Evolutionary conservation across 2,888 invertebrate genomes (phyloP).

Genomic region (Stenodera caucasica): DNA sequence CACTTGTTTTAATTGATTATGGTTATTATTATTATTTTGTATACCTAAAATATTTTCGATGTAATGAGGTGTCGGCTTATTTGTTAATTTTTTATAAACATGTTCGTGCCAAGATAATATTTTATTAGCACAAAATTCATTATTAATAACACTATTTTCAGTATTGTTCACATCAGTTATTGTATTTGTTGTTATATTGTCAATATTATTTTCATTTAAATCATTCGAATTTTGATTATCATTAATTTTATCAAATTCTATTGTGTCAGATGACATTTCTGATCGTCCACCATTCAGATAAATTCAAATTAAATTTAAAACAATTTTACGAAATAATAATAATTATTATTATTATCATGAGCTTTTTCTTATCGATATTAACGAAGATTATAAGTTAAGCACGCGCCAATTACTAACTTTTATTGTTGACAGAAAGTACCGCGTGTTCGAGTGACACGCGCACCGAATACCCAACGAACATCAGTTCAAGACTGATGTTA

Average conservation of each 20-base stretch:
- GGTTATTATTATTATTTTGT: slow-evolving; percentile 32
- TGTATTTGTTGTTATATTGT: not conserved
- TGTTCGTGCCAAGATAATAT: slow-evolving; percentile 80
- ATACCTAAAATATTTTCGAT: slow-evolving; percentile 84
- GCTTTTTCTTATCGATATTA: not conserved
- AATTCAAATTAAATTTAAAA: no score
- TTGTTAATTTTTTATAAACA: slow-evolving; percentile 81
- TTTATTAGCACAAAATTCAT: slow-evolving; percentile 24
- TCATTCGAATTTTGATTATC: slow-evolving; percentile 14
- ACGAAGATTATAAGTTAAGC: slow-evolving; percentile 10
- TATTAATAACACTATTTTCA: slow-evolving; percentile 17
- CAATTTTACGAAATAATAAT: no score
- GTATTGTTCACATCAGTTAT: not conserved
- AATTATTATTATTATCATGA: no score
- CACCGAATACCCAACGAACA: slow-evolving; percentile 32
- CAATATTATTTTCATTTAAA: slow-evolving; percentile 2
- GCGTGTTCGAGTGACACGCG: slow-evolving; percentile 26
- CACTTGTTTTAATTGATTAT: slow-evolving; percentile 21
- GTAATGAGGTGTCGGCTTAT: slow-evolving; percentile 81
- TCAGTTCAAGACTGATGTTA: slow-evolving; percentile 15
- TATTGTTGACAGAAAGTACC: slow-evolving; percentile 26
- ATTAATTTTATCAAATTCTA: slow-evolving; percentile 11
- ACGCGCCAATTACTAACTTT: slow-evolving; percentile 22
- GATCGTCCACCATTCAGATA: slow-evolving; percentile 24
- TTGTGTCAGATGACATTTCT: slow-evolving; percentile 30